A percentile compares a stretch with the other conserved stretches of the same genome.
Evolutionary conservation across 2,888 invertebrate genomes (phyloP).

Genomic region (Melangyna quadrimaculata): DNA sequence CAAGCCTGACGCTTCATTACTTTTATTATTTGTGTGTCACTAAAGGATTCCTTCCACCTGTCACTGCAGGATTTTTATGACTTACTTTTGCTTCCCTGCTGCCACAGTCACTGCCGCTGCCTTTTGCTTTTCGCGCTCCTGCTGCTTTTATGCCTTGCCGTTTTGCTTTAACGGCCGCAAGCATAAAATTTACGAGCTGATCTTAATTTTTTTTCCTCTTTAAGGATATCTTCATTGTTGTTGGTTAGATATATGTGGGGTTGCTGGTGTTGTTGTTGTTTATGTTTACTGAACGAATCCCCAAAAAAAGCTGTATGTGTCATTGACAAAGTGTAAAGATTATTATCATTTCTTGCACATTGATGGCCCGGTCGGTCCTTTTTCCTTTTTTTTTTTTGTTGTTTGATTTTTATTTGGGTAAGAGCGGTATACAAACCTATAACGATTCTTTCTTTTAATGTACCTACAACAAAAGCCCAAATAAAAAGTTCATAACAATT

Average conservation of each 20-base stretch:
- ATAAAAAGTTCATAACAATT: slow-evolving; percentile 62
- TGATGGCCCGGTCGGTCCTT: slow-evolving; percentile 46
- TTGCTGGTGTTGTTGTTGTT: background rate
- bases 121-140: background rate
- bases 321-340: slow-evolving; percentile 48
- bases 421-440: slow-evolving; percentile 37
- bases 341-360: slow-evolving; percentile 34
- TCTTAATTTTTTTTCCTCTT: slow-evolving; percentile 25
- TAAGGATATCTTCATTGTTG: slow-evolving; percentile 26
- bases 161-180: slow-evolving; percentile 56
- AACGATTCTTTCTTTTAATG: slow-evolving; percentile 36
- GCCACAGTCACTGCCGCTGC: background rate
- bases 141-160: slow-evolving; percentile 19
- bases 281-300: background rate
- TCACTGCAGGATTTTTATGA: slow-evolving; percentile 46
- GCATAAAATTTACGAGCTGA: slow-evolving; percentile 66
- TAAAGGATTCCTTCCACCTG: slow-evolving; percentile 42
- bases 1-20: slow-evolving; percentile 64
- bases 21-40: slow-evolving; percentile 65
- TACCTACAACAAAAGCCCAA: background rate
- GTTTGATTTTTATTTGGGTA: background rate
- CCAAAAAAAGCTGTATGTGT: slow-evolving; percentile 20
- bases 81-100: slow-evolving; percentile 36
- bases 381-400: slow-evolving; percentile 35
- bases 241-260: background rate